Base-by-base conservation (phyloP, 2,888 invertebrate species). In the Ecliptopera silaceata region DNA sequence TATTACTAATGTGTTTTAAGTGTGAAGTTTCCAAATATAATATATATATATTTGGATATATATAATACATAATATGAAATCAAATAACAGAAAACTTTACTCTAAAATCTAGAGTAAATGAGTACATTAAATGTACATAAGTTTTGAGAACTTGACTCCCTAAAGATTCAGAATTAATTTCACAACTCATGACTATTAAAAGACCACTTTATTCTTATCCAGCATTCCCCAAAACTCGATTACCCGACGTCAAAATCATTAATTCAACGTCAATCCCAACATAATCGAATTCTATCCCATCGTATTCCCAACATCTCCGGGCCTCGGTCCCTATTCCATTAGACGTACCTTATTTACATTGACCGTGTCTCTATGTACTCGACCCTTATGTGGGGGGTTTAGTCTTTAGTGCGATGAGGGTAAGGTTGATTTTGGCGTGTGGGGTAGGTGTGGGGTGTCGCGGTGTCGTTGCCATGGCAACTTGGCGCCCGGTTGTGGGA, bases 401-500 rank as follows among this genome's bases (percentile, higher is more conserved):
- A 44, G 50, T 42, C 74, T 75, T 76, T 88, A 79, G 73, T 74
- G 68, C 60, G 67, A 69, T 65, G 72, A 71, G 65, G 65, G 64
- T 84, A 84, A 71, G 79, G 86, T 80, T 72, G 78, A 62, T 72
- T 75, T 82, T 79, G 63, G 72, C 65, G 63, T 69, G 80, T 55
- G 38, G 61, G 61, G 58, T 68, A 56, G 63, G 66, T 75, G 75
- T 72, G 73, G 68, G 73, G 77, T 71, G 79, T 86, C 86, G 81
- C 86, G 90, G 90, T 87, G 91, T 88, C 86, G 93, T 93, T 82
- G 92, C 84, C 88, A 92, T 92, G 92, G 92, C 84, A 84, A 93
- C 93, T 86, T 88, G 87, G 87, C 91, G 83, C 89, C 92, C 92
- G 91, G 93, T 80, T 93, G 92, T 92, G 92, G 92, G 92, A 92